Evolutionary conservation across 2,797 vertebrate genomes (phyloP).

Genomic region (Crossoptilon crossoptilon): DNA sequence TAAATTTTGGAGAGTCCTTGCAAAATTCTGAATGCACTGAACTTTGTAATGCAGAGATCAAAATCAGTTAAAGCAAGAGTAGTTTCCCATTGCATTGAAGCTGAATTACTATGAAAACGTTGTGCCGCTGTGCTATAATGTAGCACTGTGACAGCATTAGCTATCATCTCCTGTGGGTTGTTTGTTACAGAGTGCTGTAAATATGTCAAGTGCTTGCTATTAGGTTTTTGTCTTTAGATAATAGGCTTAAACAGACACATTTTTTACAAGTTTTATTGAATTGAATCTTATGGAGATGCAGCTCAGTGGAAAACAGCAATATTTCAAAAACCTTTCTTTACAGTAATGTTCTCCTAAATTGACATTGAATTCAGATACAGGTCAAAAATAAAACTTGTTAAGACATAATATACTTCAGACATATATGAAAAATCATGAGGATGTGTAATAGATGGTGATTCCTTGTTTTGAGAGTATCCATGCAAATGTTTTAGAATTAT

Average conservation of each 20-base stretch:
- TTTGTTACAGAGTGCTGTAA: not conserved
- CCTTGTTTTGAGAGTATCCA: not conserved
- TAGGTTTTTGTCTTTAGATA: constrained; percentile 12
- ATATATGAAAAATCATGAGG: not conserved
- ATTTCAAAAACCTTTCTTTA: constrained; percentile 2
- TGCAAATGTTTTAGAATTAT: not conserved
- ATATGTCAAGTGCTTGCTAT: not conserved
- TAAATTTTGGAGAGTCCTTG: not conserved
- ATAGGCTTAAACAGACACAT: constrained; percentile 21
- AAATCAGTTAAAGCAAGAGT: not conserved
- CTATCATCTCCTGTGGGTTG: not conserved
- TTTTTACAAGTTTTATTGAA: constrained; percentile 25
- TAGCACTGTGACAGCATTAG: not conserved
- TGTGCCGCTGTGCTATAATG: not conserved
- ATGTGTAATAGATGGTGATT: not conserved
- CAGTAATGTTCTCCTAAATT: not conserved
- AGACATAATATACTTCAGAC: not conserved
- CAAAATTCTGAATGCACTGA: not conserved
- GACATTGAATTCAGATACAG: not conserved
- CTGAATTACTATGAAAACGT: constrained; percentile 17
- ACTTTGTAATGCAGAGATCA: not conserved
- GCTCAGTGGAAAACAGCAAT: not conserved
- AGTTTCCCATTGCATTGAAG: not conserved
- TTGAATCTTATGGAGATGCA: not conserved
- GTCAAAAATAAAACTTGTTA: not conserved